Evolutionary conservation across 2,888 invertebrate genomes (phyloP), one percentile per base, ranked within the genome.

Genomic region (Frankliniella intonsa): DNA sequence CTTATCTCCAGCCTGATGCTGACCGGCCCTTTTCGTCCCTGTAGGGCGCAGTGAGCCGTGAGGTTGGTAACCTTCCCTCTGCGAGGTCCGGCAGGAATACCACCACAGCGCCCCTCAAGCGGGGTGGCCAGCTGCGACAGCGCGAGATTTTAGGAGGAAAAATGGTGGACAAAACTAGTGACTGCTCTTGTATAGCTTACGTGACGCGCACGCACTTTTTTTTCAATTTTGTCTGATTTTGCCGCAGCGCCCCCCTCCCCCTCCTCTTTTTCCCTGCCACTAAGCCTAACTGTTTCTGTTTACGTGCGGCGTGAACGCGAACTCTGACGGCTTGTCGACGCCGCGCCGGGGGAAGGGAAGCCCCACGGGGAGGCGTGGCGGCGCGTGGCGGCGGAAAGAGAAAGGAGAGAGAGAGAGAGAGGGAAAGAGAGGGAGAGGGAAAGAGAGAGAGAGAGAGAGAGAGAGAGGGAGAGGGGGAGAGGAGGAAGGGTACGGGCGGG

Each of bases 221-320:
- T 38, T 38, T 2, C 38, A 3, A 38, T 38, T 5, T 5, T 10
- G 22, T 7, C 55, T 14, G 55, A 19, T 12, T 22, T 25, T 25
- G 69, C 10, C 69, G 11, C 22, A 10, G 69, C 25, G 22, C 12
- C 69, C 25, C 9, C 69, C 22, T 7, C n/a, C 22, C n/a, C 22
- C 0, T 1, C 25, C 22, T 12, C 22, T 22, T 22, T 19, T 5
- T 22, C 38, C 3, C 38, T 22, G 27, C 69, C 69, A 76, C 69
- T 76, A 76, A 76, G 69, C 69, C 69, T 25, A 76, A 76, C 69
- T 76, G 69, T 76, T 76, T 76, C 69, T 76, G 69, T 76, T 76
- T 76, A 76, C 69, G 69, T 76, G 69, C 69, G 69, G 69, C 69
- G 69, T 76, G 69, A 76, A 76, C 69, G 69, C 25, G 69, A 22